These are phyloP conservation scores for Siphamia tubifer DNA, from an alignment of 2,113 vertebrate genomes.

Conservation along the genomic window DNA sequence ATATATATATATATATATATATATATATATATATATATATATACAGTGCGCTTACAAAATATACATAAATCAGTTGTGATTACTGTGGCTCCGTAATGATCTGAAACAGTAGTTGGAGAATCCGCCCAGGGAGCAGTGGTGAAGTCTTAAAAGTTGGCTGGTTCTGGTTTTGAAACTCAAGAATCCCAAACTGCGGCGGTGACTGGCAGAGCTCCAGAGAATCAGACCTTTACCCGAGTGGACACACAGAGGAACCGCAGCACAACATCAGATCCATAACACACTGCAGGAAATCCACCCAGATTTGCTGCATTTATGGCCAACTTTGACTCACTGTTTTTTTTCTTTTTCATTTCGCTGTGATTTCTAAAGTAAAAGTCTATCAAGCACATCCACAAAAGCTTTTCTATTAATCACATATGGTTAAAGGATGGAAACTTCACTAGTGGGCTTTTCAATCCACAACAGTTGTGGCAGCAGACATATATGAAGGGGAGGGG, in stretches of 20 bases:
- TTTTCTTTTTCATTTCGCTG: slow-evolving; percentile 56
- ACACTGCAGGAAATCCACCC: slow-evolving; percentile 30
- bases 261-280: slow-evolving; percentile 30
- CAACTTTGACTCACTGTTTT: slow-evolving; percentile 10
- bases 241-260: slow-evolving; percentile 41
- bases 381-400: slow-evolving; percentile 50
- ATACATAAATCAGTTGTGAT: slow-evolving; percentile 69
- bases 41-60: slow-evolving; percentile 20
- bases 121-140: slow-evolving; percentile 34
- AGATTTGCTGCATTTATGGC: slow-evolving; percentile 33
- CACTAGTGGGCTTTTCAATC: slow-evolving; percentile 16
- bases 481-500: background rate
- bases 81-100: slow-evolving; percentile 60
- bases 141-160: slow-evolving; percentile 47
- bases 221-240: slow-evolving; percentile 60
- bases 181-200: slow-evolving; percentile 56
- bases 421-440: slow-evolving; percentile 41
- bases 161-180: slow-evolving; percentile 73
- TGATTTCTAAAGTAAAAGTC: slow-evolving; percentile 58
- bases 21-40: slow-evolving; percentile 1
- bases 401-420: slow-evolving; percentile 56
- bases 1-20: too few species aligned
- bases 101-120: slow-evolving; percentile 65
- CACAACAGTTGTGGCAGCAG: slow-evolving; percentile 15
- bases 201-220: slow-evolving; percentile 66